Conservation (phyloP, 2,113 vertebrate species). For the Scortum barcoo region DNA sequence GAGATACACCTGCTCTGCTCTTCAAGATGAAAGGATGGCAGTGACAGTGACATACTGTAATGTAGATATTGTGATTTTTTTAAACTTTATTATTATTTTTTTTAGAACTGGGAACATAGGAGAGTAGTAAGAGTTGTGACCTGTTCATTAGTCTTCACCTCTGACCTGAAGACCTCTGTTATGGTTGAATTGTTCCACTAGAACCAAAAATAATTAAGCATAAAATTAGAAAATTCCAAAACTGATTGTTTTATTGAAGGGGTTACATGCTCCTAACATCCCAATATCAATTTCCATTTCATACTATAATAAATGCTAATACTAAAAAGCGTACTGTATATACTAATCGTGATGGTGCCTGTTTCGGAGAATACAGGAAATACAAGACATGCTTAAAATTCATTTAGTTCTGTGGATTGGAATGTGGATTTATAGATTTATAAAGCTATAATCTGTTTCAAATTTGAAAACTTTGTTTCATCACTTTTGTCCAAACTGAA, state of each 20-base stretch:
- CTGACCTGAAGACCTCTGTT: slow-evolving; percentile 7
- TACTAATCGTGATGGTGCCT: neutral
- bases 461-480: neutral
- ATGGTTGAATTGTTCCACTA: neutral
- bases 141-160: slow-evolving; percentile 13
- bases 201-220: slow-evolving; percentile 2
- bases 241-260: slow-evolving; percentile 8
- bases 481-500: neutral
- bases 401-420: neutral
- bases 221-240: slow-evolving; percentile 9
- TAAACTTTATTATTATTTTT: no score
- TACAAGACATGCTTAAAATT: neutral
- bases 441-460: neutral
- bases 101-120: neutral
- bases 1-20: slow-evolving; percentile 37
- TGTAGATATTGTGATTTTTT: neutral
- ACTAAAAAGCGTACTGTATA: neutral
- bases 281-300: neutral
- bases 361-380: neutral
- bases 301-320: neutral
- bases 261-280: neutral
- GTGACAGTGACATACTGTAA: neutral
- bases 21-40: slow-evolving; percentile 1
- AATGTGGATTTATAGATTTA: neutral
- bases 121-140: no score